Evolutionary conservation across 1,140 invertebrate genomes (phyloP), one percentile per base, ranked within the genome.

Genomic region (Euschistus heros): DNA sequence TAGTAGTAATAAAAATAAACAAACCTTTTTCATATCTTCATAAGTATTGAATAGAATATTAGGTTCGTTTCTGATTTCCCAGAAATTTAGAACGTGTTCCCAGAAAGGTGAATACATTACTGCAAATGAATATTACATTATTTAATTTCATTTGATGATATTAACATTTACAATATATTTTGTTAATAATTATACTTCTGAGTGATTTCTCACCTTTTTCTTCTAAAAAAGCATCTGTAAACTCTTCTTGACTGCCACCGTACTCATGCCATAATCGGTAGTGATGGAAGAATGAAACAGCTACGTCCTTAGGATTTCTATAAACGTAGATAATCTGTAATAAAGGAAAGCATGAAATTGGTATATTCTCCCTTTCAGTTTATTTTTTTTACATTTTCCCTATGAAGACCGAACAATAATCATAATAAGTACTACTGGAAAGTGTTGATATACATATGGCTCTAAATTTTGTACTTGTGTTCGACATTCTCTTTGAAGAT

Each of bases 241-340:
- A 80, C 5, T 76, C 72, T 18, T 76, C 73, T 44, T 80, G 73
- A 22, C 73, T 72, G 2, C 77, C 78, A 10, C 69, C 65, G 69
- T 75, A 74, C 20, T 70, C 68, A 27, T 72, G 70, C 37, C 74
- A 71, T 10, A 74, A 67, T 17, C 72, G 71, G 65, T 76, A 71
- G 70, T 83, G 82, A 69, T 83, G 77, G 69, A 76, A 84, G 69
- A 79, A 83, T 0, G 82, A 84, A 0, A 86, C 79, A 7, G 76
- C 74, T 6, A 76, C 76, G 71, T 86, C 84, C 71, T 84, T 84
- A 1, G 84, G 81, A 69, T 86, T 82, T 57, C 84, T 74, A 1
- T 78, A 76, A 8, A 85, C 76, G 71, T 85, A 86, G 44, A 86
- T 78, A 2, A 84, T 76, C 80, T 83, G 71, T 17, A 71, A 70